Base-by-base conservation (phyloP, 1,140 invertebrate species). In the Tetramorium alpestre region DNA sequence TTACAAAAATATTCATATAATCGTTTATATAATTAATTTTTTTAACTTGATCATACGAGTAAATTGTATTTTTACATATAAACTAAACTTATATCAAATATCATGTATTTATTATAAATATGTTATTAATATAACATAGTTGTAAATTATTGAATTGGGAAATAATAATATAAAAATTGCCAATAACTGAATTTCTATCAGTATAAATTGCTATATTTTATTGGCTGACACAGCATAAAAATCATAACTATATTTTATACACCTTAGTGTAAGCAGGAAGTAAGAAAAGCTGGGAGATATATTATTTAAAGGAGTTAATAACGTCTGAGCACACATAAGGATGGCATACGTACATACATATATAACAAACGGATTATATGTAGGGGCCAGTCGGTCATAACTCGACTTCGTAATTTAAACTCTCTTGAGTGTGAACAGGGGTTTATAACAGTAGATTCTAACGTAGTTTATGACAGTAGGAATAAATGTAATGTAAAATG, bases 351-450 rank as follows among this genome's bases (percentile, higher is more conserved):
- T 73, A 58, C 6, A 3, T 73, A 58, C 6, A 3, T 60, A 49
- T 22, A 28, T 56, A 64, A 65, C 64, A 38, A 51, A n/a, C 6
- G n/a, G 18, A 77, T 76, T 56, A 44, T 44, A 18, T 67, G 16
- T 13, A 54, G 25, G 2, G 28, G 28, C 22, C 16, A 33, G 49
- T 56, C 18, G 56, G 25, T 67, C 44, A 56, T 67, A 88, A 65
- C 49, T 8, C 11, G 28, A 58, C 28, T 89, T 88, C 86, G 54
- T 80, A 86, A 88, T 80, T 80, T 80, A 58, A 89, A 87, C 25
- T 84, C 22, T n/a, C 16, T 49, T 82, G 64, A 81, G 78, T n/a
- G 41, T 22, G 13, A 64, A 73, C 28, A 54, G 4, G 6, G 33
- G 62, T 80, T 78, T 77, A 85, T 47, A 67, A 13, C 28, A 33